Conservation (phyloP, 2,888 invertebrate species). For the Lithophane semibrunnea region DNA sequence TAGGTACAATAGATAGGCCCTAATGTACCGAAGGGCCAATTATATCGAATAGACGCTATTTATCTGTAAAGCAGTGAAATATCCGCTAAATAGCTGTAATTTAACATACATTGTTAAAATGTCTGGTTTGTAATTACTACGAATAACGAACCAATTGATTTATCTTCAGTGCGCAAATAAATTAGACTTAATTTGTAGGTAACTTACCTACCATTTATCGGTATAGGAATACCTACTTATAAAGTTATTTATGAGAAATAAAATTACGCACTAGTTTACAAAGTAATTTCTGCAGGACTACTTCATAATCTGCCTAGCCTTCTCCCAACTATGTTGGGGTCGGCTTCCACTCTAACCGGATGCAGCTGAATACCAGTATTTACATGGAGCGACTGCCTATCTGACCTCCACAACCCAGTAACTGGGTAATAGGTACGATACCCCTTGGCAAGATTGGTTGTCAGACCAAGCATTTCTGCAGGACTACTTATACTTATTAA, state of each 20-base stretch:
- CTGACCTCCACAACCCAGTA: too few relatives aligned
- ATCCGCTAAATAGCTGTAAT: conserved; percentile 48
- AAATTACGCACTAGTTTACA: neutral
- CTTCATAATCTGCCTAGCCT: too few relatives aligned
- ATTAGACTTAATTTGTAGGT: conserved; percentile 30
- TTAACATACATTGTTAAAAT: conserved; percentile 46
- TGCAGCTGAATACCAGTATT: too few relatives aligned
- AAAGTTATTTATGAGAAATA: conserved; percentile 3
- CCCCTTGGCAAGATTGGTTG: too few relatives aligned
- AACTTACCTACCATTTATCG: conserved; percentile 8
- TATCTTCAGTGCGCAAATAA: conserved; percentile 25
- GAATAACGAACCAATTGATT: conserved; percentile 43
- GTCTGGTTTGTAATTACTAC: conserved; percentile 31
- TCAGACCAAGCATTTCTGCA: too few relatives aligned
- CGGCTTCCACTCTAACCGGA: too few relatives aligned
- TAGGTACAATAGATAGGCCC: conserved; percentile 53
- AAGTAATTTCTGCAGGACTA: neutral
- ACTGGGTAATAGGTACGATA: too few relatives aligned
- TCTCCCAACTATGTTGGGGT: too few relatives aligned
- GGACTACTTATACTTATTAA: too few relatives aligned
- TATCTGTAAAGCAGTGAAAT: conserved; percentile 54
- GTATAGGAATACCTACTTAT: neutral
- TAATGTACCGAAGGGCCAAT: conserved; percentile 48
- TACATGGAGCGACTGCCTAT: too few relatives aligned
- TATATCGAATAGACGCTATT: conserved; percentile 50